phyloP scores from a whole-genome alignment of 2,797 vertebrate genomes.

The Sebastiscus albofasciatus region DNA sequence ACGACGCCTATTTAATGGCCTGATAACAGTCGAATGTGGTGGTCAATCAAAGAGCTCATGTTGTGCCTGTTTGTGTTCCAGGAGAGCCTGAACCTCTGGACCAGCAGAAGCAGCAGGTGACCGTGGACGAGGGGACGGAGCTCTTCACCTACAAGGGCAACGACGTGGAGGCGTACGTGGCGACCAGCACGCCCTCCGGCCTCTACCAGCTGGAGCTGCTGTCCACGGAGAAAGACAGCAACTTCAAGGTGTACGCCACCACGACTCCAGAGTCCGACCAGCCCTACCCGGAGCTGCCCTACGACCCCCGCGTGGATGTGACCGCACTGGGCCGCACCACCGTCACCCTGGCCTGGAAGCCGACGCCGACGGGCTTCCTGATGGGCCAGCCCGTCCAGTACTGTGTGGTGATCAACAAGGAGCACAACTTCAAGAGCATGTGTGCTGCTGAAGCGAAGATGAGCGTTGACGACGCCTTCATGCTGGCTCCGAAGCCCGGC shows the following conservation, averaged over 20 bases:
- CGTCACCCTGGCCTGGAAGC: conserved; percentile 95
- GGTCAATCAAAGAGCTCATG: conserved; percentile 36
- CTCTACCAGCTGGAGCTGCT: conserved; percentile 95
- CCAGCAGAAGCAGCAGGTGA: conserved; percentile 93
- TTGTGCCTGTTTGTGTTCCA: conserved; percentile 66
- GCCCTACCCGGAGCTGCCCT: conserved; percentile 95
- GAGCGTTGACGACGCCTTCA: conserved; percentile 89
- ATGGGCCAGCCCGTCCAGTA: conserved; percentile 94
- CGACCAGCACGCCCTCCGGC: conserved; percentile 92
- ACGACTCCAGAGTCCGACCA: conserved; percentile 97
- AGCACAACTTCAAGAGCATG: conserved; percentile 99
- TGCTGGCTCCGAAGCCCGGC: conserved; percentile 93
- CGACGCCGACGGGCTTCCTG: conserved; percentile 90
- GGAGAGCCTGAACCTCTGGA: conserved; percentile 94
- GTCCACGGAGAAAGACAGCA: conserved; percentile 97
- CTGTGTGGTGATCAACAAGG: conserved; percentile 95
- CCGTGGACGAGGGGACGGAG: conserved; percentile 87
- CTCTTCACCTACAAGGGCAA: conserved; percentile 97
- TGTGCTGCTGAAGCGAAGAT: conserved; percentile 96
- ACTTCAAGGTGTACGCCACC: conserved; percentile 95
- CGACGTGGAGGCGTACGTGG: conserved; percentile 93
- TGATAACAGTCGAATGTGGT: no score
- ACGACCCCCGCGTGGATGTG: conserved; percentile 95
- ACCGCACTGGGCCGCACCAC: conserved; percentile 94
- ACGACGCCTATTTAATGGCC: no score